Evolutionary conservation across 92 coral and sea anemone species (phyloP), one percentile per base, ranked within the genome.

Genomic region (Paragorgia papillata): DNA sequence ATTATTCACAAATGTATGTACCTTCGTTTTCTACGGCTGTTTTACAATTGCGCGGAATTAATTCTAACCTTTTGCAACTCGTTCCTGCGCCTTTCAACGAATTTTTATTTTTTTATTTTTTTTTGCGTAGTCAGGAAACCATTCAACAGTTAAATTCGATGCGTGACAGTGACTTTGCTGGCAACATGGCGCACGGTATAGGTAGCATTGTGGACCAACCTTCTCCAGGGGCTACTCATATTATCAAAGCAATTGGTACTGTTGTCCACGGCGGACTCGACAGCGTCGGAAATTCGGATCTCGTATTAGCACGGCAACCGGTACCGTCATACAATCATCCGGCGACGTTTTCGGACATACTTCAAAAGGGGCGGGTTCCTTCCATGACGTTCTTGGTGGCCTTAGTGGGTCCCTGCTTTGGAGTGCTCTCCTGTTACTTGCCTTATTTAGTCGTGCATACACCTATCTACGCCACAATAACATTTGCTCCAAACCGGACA

Each of bases 321-420:
- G 10, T 28, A 56, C 29, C 2, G 33, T 56, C 30, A 56, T 14
- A 22, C 14, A 56, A 22, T 56, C 62, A 22, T 56, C 62, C 12
- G 62, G 62, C 28, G 17, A 56, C 3, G 62, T 31, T 2, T 13
- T 56, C 30, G 31, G 22, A 2, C 28, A 56, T 28, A 15, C 22
- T 1, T 56, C 62, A 17, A 56, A 56, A 56, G 62, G 31, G 2
- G 2, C 62, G 12, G 62, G 62, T 3, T 54, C 59, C 34, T 69
- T 69, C 62, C 61, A 62, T 44, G 44, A 33, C n/a, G 69, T 62
- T 20, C 10, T 62, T 1, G 69, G 69, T 5, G 69, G 43, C 24
- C 46, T 62, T 4, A 62, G 69, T 62, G 69, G 69, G 1, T 62
- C 69, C 21, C 24, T 62, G 44, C 44, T 62, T 18, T 62, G 69